A percentile compares a stretch with the other conserved stretches of the same genome.
phyloP scores from a whole-genome alignment of 2,888 invertebrate species.

The Harpagoxenus sublaevis region DNA sequence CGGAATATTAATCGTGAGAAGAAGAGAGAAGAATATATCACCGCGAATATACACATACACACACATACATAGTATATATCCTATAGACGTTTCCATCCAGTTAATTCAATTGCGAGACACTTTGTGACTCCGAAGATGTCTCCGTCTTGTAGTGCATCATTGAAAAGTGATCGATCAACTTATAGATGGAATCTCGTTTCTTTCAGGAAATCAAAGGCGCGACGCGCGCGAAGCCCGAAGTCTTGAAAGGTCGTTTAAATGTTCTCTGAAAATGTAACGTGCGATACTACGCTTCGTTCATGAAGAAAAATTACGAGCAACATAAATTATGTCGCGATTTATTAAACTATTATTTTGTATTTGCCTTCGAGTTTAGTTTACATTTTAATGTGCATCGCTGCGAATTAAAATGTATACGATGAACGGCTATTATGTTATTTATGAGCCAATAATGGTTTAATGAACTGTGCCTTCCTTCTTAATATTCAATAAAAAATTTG shows the following conservation, averaged over 20 bases:
- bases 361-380: background rate
- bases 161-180: background rate
- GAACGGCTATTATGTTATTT: background rate
- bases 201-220: conserved; percentile 5
- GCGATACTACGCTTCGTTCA: background rate
- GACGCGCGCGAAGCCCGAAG: background rate
- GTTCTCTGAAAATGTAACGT: background rate
- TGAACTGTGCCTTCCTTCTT: background rate
- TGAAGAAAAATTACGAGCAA: conserved; percentile 22
- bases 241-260: conserved; percentile 15
- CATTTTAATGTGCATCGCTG: background rate
- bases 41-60: background rate
- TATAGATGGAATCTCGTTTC: conserved; percentile 13
- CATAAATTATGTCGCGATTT: conserved; percentile 25
- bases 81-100: background rate
- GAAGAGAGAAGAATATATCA: background rate
- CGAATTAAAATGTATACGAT: background rate
- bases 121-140: background rate
- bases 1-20: background rate
- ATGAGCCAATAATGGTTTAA: background rate
- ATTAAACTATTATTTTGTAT: conserved; percentile 8
- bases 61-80: background rate
- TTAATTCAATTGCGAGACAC: conserved; percentile 35
- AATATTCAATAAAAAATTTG: background rate
- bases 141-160: conserved; percentile 8